These are phyloP conservation scores for Misgurnus anguillicaudatus DNA, from an alignment of 2,113 vertebrate species.

Conservation along the genomic window DNA sequence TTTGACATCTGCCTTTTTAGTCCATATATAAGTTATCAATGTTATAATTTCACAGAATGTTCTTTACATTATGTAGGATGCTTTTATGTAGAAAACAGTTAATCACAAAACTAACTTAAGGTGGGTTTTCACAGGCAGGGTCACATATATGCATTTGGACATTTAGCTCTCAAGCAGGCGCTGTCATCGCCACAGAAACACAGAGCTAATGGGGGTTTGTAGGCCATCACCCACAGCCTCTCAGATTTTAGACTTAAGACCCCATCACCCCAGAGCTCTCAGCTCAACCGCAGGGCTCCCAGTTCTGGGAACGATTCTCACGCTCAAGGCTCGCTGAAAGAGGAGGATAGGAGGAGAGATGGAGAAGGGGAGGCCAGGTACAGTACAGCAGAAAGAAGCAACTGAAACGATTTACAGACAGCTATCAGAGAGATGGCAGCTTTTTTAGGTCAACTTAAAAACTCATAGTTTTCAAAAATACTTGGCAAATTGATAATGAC, in stretches of 20 bases:
- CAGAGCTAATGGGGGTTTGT: constrained; percentile 75
- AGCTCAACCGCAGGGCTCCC: not conserved
- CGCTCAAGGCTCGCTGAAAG: not conserved
- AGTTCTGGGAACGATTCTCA: not conserved
- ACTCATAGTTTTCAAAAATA: no score
- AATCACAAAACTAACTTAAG: no score
- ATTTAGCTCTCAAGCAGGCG: constrained; percentile 29
- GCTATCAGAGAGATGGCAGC: not conserved
- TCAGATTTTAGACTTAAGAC: constrained; percentile 31
- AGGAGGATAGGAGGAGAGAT: not conserved
- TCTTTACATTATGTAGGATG: no score
- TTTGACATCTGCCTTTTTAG: no score
- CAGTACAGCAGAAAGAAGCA: not conserved
- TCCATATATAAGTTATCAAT: no score
- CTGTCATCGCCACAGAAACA: constrained; percentile 76
- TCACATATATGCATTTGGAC: not conserved
- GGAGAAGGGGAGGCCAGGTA: not conserved
- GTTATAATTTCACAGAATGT: no score
- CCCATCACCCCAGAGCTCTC: constrained; percentile 27
- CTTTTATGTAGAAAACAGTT: no score
- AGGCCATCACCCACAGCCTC: constrained; percentile 61
- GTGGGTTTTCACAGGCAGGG: no score
- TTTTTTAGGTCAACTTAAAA: no score
- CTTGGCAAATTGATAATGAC: no score
- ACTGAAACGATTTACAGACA: not conserved